Evolutionary conservation across 2,797 vertebrate species (phyloP), one percentile per base, ranked within the genome.

Genomic region (Sebastes itinus): DNA sequence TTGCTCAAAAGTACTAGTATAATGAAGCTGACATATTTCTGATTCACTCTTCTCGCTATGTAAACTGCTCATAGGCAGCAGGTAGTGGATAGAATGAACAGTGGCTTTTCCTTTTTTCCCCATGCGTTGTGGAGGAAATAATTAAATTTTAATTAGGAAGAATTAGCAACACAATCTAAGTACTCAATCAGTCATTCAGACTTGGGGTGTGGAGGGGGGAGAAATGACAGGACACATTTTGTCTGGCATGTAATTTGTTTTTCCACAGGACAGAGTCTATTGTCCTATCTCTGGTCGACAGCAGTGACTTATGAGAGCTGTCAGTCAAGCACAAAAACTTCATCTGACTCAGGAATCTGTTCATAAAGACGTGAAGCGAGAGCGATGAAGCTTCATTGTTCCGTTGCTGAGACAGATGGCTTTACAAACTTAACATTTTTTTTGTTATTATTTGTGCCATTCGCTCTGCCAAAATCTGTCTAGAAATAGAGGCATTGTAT

Each of bases 271-370:
- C 58, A 1, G 20, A 72, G 60, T 78, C 77, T 77, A 73, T 92
- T 90, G 89, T 92, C 80, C 77, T 83, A 76, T 90, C 85, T 85
- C 46, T 13, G 52, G 77, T 28, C 55, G 85, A 82, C 90, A 87
- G 89, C 85, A 62, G 65, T 81, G 85, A 89, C 83, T 90, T 87
- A 90, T 86, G 85, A 84, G 83, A 91, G 89, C 91, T 89, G 93
- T 89, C 93, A 92, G 70, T 94, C 87, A 83, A 71, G 75, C 77
- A 86, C 74, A 74, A 69, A 88, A 84, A 84, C 81, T 80, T 82
- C 72, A 72, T 88, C 81, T 76, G 77, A 80, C 69, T 88, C 65
- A 3, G 67, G 81, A 77, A 81, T 82, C 66, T 72, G 65, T 75
- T 83, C 80, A 75, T 68, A 75, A 80, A 87, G 66, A 85, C 27